A percentile compares a stretch with the other conserved stretches of the same genome.
phyloP scores from a whole-genome alignment of 1,140 invertebrate genomes.

The Aricia agestis region DNA sequence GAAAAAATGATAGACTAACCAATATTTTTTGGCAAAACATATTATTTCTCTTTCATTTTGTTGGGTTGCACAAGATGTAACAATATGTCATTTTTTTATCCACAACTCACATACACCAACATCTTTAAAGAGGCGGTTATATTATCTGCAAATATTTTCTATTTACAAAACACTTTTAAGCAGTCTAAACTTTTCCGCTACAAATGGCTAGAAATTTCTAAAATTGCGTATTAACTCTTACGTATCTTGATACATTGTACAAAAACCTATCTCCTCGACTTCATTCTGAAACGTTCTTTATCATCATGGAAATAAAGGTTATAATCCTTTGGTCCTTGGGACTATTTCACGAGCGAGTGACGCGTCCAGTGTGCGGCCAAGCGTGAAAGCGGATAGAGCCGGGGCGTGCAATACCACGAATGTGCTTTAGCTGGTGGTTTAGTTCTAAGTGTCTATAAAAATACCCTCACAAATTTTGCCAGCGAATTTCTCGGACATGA shows the following conservation, averaged over 20 bases:
- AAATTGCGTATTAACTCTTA: constrained; percentile 16
- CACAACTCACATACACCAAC: too few species aligned
- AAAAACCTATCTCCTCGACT: constrained; percentile 1
- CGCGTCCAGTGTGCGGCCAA: constrained; percentile 12
- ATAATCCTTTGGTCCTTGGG: not conserved
- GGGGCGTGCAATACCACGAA: constrained; percentile 11
- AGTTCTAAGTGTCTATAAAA: constrained; percentile 11
- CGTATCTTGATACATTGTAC: constrained; percentile 15
- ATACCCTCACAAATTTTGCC: constrained; percentile 1
- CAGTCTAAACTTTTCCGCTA: constrained; percentile 4
- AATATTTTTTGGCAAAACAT: too few species aligned
- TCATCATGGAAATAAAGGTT: not conserved
- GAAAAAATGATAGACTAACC: too few species aligned
- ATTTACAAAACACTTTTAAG: not conserved
- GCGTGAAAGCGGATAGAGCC: constrained; percentile 14
- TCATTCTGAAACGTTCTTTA: not conserved
- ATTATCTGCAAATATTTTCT: too few species aligned
- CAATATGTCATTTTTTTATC: too few species aligned
- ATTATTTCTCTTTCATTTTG: too few species aligned
- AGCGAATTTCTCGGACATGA: not conserved
- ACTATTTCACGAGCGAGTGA: constrained; percentile 14
- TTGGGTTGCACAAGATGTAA: too few species aligned
- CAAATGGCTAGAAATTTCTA: constrained; percentile 10
- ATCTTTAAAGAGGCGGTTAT: too few species aligned
- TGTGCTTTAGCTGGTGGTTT: constrained; percentile 14